Percentiles rank a stretch among this genome's conserved stretches.
Conservation (phyloP, 2,113 vertebrate genomes). For the Thamnophis sirtalis region DNA sequence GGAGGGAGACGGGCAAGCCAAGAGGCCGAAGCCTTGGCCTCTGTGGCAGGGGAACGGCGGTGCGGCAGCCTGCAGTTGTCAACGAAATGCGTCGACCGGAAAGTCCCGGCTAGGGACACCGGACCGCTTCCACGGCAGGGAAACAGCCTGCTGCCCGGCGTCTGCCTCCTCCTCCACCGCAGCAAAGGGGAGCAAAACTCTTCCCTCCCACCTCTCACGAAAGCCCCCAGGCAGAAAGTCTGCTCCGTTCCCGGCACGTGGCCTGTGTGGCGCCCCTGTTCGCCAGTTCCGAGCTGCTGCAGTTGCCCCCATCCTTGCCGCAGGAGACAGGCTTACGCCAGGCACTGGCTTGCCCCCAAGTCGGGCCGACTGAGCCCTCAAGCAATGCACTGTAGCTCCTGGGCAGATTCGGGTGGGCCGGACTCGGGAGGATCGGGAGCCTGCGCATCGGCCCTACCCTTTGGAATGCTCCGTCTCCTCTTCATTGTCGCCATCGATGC, state of each 20-base stretch:
- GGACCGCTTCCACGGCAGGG: neutral
- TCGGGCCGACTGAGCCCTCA: neutral
- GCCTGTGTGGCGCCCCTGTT: neutral
- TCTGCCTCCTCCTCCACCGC: neutral
- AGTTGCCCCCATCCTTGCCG: too few species aligned
- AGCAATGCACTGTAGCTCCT: neutral
- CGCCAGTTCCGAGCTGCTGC: neutral
- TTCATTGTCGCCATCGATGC: constrained; percentile 96
- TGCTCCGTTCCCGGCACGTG: neutral
- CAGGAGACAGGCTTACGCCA: neutral
- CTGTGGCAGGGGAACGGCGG: neutral
- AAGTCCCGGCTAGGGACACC: too few species aligned
- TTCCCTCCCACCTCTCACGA: neutral
- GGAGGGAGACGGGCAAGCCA: neutral
- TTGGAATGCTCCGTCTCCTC: constrained; percentile 91
- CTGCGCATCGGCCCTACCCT: constrained; percentile 72
- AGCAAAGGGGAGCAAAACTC: constrained; percentile 1
- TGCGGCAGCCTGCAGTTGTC: too few species aligned
- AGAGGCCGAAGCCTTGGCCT: neutral
- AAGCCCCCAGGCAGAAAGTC: neutral
- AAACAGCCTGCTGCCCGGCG: neutral
- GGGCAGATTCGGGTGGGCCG: neutral
- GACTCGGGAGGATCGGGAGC: neutral
- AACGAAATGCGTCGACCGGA: neutral
- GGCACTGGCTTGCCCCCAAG: neutral